Evolutionary conservation across 2,113 vertebrate species (phyloP), one percentile per base, ranked within the genome.

Genomic region (Phaethornis superciliosus): DNA sequence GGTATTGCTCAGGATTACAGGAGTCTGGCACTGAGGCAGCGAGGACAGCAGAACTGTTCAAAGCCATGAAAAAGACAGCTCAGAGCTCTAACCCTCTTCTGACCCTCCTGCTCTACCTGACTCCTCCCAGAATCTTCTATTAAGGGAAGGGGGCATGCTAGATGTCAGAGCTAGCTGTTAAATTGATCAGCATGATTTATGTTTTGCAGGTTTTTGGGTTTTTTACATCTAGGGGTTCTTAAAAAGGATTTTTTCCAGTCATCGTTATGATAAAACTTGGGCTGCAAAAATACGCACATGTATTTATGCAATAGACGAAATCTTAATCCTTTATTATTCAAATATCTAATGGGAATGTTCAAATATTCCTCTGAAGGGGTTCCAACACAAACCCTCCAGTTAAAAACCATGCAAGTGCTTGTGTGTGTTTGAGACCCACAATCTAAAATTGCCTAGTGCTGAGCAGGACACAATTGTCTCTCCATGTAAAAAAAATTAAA

Each of bases 301-400:
- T 52, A 75, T 60, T 42, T 15, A 77, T 5, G 83, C 20, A 10
- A 30, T 1, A 87, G 78, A 89, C 23, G 83, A 94, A 93, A 93
- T 72, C 75, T 82, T 88, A 91, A 95, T 69, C 35, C 30, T 88
- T 7, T 88, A 54, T 83, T 85, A 88, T 89, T 88, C 51, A 94
- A 85, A 85, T 82, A 91, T 87, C 37, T 81, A 94, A 20, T 55
- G 59, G 93, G 85, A 89, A 91, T 56, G 32, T 59, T 95, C 60
- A 95, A 7, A 83, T 77, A 95, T 67, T 85, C 71, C 32, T 94
- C 89, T 95, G 94, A 93, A 94, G 87, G n/a, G 37, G 75, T 55
- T 94, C 55, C 85, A 95, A 89, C 22, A 13, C 49, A 89, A 95
- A 91, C 32, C 20, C 63, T 69, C 63, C 51, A 94, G 91, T 85